phyloP scores from a whole-genome alignment of 1,140 invertebrate genomes.

The Gonioctena quinquepunctata region DNA sequence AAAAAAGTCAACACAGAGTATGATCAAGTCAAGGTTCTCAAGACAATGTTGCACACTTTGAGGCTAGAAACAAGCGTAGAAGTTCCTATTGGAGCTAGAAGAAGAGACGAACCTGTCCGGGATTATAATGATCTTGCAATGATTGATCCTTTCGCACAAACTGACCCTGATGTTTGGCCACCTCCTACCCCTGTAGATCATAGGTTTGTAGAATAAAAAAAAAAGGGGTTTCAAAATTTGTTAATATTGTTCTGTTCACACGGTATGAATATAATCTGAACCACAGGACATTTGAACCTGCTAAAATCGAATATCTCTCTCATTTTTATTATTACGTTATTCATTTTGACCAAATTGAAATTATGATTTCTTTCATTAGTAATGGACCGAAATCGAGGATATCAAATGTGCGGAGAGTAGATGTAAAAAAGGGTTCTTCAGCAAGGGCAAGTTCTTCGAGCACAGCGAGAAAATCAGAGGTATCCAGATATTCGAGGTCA shows the following conservation, averaged over 20 bases:
- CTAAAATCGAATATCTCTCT: too few relatives aligned
- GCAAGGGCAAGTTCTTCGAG: constrained; percentile 43
- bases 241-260: too few relatives aligned
- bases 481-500: constrained; percentile 20
- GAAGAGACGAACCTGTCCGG: constrained; percentile 43
- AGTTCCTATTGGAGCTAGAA: constrained; percentile 45
- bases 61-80: constrained; percentile 46
- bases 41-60: constrained; percentile 63
- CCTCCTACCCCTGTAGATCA: constrained; percentile 82
- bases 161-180: constrained; percentile 90
- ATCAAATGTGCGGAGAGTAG: constrained; percentile 40
- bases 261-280: too few relatives aligned
- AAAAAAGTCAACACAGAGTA: constrained; percentile 89
- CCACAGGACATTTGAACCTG: too few relatives aligned
- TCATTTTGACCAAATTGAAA: too few relatives aligned
- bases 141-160: constrained; percentile 69
- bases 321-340: too few relatives aligned
- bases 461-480: constrained; percentile 38
- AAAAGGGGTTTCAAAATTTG: too few relatives aligned
- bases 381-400: constrained; percentile 44
- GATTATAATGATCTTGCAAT: constrained; percentile 30
- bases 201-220: constrained; percentile 41
- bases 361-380: constrained; percentile 25
- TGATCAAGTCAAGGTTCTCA: constrained; percentile 85
- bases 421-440: constrained; percentile 39